A percentile compares a stretch with the other conserved stretches of the same genome.
Evolutionary conservation across 2,113 vertebrate genomes (phyloP).

Genomic region (Lonchura striata): DNA sequence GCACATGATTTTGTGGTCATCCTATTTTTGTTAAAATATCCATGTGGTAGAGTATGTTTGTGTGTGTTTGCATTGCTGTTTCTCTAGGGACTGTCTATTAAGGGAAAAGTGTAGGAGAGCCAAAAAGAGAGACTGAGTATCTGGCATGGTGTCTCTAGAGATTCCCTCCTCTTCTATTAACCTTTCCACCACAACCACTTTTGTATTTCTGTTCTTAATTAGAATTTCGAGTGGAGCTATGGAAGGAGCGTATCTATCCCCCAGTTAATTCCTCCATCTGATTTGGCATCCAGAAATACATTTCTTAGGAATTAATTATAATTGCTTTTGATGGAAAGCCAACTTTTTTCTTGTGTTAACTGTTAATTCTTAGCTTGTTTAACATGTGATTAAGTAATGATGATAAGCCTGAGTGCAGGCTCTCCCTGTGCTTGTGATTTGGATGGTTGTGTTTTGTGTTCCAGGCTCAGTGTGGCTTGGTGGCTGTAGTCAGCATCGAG

Average conservation of each 20-base stretch:
- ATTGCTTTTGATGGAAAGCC: conserved; percentile 74
- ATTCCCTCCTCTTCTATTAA: conserved; percentile 65
- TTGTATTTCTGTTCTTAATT: conserved; percentile 74
- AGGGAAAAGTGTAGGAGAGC: not conserved
- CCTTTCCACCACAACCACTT: conserved; percentile 70
- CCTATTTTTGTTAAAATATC: not conserved
- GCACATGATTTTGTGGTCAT: not conserved
- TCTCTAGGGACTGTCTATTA: not conserved
- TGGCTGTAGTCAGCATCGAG: not conserved
- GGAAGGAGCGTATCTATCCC: conserved; percentile 48
- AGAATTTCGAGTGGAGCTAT: conserved; percentile 65
- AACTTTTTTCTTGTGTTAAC: conserved; percentile 68
- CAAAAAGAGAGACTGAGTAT: conserved; percentile 33
- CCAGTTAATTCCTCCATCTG: conserved; percentile 68
- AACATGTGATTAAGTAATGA: conserved; percentile 62
- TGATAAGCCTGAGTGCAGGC: conserved; percentile 33
- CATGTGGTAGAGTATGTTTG: not conserved
- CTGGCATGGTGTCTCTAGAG: conserved; percentile 57
- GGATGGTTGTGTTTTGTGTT: not conserved
- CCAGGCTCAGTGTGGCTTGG: not conserved
- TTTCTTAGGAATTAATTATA: conserved; percentile 77
- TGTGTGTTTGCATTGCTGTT: not conserved
- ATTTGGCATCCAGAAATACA: conserved; percentile 66
- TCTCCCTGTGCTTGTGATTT: conserved; percentile 20
- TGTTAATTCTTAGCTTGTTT: conserved; percentile 65